Conservation (phyloP, 2,888 invertebrate genomes). For the Chymomyza amoena region DNA sequence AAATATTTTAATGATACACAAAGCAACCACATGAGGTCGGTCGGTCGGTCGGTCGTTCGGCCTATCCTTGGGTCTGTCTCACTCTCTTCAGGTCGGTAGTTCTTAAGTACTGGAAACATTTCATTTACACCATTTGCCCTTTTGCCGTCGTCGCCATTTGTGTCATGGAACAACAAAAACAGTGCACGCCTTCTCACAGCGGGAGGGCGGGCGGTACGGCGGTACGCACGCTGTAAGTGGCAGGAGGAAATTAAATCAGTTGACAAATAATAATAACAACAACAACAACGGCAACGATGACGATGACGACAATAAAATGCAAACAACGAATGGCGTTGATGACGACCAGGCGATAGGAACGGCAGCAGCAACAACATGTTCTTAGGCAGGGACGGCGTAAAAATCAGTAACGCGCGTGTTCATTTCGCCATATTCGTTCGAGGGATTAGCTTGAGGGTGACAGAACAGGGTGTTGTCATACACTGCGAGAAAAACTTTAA, state of each 20-base stretch:
- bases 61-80: background rate
- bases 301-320: conserved; percentile 13
- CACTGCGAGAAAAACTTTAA: background rate
- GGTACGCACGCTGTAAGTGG: conserved; percentile 26
- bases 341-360: conserved; percentile 22
- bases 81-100: background rate
- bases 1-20: conserved; percentile 58
- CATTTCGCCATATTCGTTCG: conserved; percentile 31
- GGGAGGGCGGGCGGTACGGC: conserved; percentile 34
- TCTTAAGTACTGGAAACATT: conserved; percentile 51
- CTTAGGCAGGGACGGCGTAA: conserved; percentile 19
- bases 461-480: conserved; percentile 5
- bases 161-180: conserved; percentile 40
- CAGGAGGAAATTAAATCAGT: conserved; percentile 71
- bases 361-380: conserved; percentile 5
- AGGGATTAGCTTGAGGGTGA: conserved; percentile 65
- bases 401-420: conserved; percentile 30
- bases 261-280: conserved; percentile 60
- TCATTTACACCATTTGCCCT: conserved; percentile 57
- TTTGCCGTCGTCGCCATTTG: conserved; percentile 53
- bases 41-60: background rate
- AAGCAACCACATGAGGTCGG: conserved; percentile 58
- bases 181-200: conserved; percentile 64
- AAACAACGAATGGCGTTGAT: conserved; percentile 47
- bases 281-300: conserved; percentile 33